These are phyloP conservation scores for Borostomias antarcticus DNA, from an alignment of 2,797 vertebrate species.

Conservation along the genomic window DNA sequence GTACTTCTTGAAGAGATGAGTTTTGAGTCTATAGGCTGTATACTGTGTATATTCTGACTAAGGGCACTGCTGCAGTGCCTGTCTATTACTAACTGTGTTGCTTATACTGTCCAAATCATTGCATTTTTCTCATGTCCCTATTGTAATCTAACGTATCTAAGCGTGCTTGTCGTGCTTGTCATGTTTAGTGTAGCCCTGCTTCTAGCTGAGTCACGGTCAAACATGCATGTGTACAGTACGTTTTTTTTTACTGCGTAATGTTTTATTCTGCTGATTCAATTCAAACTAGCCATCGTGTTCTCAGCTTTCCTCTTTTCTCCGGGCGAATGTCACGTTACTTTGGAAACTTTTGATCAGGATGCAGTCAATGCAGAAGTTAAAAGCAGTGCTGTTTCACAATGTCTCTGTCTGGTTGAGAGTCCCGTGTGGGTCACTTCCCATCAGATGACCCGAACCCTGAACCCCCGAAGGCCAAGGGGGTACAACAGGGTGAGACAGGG, in stretches of 20 bases:
- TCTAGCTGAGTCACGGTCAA: slow-evolving; percentile 53
- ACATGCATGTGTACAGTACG: slow-evolving; percentile 26
- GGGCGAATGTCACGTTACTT: slow-evolving; percentile 50
- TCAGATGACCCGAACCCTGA: no score
- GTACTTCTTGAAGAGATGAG: no score
- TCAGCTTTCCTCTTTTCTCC: slow-evolving; percentile 35
- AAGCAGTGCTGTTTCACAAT: slow-evolving; percentile 56
- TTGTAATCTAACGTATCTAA: no score
- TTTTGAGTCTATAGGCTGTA: no score
- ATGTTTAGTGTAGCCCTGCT: slow-evolving; percentile 3
- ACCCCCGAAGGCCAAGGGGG: neutral
- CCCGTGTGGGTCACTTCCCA: slow-evolving; percentile 32
- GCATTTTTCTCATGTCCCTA: no score
- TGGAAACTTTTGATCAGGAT: slow-evolving; percentile 65
- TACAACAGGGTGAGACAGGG: no score
- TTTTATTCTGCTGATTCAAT: slow-evolving; percentile 60
- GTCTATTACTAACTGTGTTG: no score
- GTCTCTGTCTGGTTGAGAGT: slow-evolving; percentile 29
- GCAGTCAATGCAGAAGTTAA: slow-evolving; percentile 62
- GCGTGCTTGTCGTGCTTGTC: no score
- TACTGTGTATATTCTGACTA: no score
- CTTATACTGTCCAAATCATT: no score
- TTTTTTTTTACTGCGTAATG: slow-evolving; percentile 59
- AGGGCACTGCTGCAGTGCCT: no score
- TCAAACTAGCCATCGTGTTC: slow-evolving; percentile 30